These are phyloP conservation scores for Cyprinodon variegatus DNA, from an alignment of 2,113 vertebrate species.

Conservation along the genomic window DNA sequence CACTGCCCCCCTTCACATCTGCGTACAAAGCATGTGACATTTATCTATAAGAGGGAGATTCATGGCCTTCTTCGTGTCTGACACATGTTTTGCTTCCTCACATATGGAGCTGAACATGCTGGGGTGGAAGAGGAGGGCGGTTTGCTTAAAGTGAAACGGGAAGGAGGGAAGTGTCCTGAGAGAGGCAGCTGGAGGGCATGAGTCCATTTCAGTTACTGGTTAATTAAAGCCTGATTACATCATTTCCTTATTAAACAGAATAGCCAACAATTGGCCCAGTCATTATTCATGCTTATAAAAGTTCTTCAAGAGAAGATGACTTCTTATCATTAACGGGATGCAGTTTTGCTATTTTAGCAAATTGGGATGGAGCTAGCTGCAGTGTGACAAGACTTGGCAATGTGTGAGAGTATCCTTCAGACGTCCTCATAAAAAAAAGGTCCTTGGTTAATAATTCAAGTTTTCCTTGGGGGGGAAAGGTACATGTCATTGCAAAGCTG, in stretches of 20 bases:
- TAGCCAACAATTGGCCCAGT: constrained; percentile 67
- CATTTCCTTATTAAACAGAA: constrained; percentile 66
- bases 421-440: constrained; percentile 26
- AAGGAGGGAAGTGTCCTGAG: constrained; percentile 57
- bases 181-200: constrained; percentile 61
- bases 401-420: constrained; percentile 43
- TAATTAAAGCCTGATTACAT: constrained; percentile 80
- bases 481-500: constrained; percentile 16
- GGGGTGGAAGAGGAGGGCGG: constrained; percentile 30
- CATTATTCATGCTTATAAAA: constrained; percentile 72
- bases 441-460: constrained; percentile 26
- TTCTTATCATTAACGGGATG: constrained; percentile 59
- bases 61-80: constrained; percentile 65
- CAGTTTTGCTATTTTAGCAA: constrained; percentile 62
- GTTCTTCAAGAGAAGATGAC: constrained; percentile 75
- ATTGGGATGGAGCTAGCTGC: constrained; percentile 33
- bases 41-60: constrained; percentile 72
- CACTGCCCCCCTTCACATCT: constrained; percentile 57
- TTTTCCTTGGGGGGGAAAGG: constrained; percentile 47
- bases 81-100: constrained; percentile 70
- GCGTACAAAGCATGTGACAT: constrained; percentile 73
- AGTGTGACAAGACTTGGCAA: constrained; percentile 50
- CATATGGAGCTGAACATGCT: constrained; percentile 55
- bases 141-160: constrained; percentile 17
- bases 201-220: constrained; percentile 74